A percentile compares a stretch with the other conserved stretches of the same genome.
phyloP scores from a whole-genome alignment of 2,888 invertebrate genomes.

The Cactoblastis cactorum region DNA sequence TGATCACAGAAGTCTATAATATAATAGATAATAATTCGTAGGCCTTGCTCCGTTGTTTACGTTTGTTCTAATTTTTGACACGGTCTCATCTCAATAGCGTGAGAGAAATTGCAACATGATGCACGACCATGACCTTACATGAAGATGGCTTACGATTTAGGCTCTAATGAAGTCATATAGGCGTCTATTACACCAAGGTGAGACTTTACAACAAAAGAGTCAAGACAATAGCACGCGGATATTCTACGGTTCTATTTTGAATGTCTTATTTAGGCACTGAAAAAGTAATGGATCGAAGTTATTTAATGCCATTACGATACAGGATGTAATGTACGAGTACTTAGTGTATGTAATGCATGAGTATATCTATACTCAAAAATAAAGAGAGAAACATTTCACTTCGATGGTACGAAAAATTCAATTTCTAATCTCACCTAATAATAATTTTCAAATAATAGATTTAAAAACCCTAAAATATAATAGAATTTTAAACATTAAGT shows the following conservation, averaged over 20 bases:
- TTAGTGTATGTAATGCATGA: no score
- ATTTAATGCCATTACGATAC: constrained; percentile 31
- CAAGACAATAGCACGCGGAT: constrained; percentile 37
- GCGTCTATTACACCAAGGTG: constrained; percentile 58
- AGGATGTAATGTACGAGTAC: no score
- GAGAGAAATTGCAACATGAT: constrained; percentile 28
- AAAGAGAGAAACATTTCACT: no score
- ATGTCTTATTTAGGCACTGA: constrained; percentile 24
- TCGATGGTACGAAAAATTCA: no score
- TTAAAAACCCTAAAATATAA: no score
- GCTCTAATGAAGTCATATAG: constrained; percentile 48
- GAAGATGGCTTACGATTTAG: constrained; percentile 50
- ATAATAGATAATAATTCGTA: no score
- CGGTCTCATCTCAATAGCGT: constrained; percentile 19
- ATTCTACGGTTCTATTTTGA: constrained; percentile 20
- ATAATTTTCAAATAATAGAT: no score
- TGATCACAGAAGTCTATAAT: constrained; percentile 8
- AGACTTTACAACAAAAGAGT: constrained; percentile 34
- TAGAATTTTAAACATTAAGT: no score
- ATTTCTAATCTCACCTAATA: no score
- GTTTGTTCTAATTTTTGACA: constrained; percentile 26
- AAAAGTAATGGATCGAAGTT: constrained; percentile 28
- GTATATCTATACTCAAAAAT: no score
- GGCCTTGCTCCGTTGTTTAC: constrained; percentile 17
- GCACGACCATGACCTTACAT: constrained; percentile 53